Evolutionary conservation across 92 coral and sea anemone genomes (phyloP), one percentile per base, ranked within the genome.

Genomic region (Hydrozoanthus gracilis): DNA sequence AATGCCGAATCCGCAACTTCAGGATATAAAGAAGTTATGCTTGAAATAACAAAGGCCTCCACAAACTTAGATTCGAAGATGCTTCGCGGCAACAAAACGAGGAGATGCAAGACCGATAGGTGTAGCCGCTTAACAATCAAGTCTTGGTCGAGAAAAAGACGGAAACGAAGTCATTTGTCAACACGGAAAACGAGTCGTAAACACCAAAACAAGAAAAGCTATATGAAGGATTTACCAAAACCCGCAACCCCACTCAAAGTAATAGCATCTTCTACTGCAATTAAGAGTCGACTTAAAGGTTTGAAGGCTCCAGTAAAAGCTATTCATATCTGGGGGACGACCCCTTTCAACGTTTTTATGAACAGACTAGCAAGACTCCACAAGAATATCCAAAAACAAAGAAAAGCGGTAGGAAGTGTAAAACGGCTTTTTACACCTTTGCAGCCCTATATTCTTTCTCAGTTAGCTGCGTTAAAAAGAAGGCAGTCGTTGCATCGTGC

Each of bases 241-340:
- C 8, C 44, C 9, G 84, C 39, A 50, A 5, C 73, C 16, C 39
- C 51, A 17, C 48, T 58, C 15, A 58, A 58, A 58, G 15, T 58
- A 14, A 16, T 94, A 55, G 98, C 95, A 46, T 91, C 98, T 64
- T 94, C 98, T 45, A 93, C 98, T 10, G 98, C 90, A 48, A 92
- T 94, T 62, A 92, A 92, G 87, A 91, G 88, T 67, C 92, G 92
- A 7, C 88, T 93, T 52, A 86, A 82, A 48, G 80, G 90, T 4
- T 79, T 90, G 39, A 89, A 86, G 14, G 72, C 85, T 20, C 98
- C 95, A 13, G 82, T 93, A 66, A 96, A 96, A 73, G 98, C 99
- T 4, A 95, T 96, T 78, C 99, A 96, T 82, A 91, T 96, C 13
- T 96, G 98, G 94, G 99, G 99, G 14, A 83, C 95, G 3, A 95